Evolutionary conservation across 1,140 invertebrate genomes (phyloP).

Genomic region (Zelostemma sp.): DNA sequence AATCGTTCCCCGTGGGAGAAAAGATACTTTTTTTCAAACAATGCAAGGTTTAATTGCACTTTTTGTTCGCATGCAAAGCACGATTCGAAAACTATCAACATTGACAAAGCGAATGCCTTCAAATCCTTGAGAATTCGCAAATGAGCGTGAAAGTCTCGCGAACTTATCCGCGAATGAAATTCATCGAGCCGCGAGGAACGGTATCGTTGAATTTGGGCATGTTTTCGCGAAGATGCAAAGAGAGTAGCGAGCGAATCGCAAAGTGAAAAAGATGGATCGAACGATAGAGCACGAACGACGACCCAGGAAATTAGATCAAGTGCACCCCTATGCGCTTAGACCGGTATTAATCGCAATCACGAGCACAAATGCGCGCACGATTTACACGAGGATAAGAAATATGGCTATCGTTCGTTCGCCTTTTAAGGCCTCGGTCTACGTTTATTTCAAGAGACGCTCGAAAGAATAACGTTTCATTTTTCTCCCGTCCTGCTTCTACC

Average conservation of each 20-base stretch:
- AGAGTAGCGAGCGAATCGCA: too few relatives aligned
- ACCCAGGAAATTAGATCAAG: background rate
- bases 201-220: too few relatives aligned
- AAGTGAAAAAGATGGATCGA: too few relatives aligned
- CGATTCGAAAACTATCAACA: background rate
- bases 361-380: conserved; percentile 2
- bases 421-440: conserved; percentile 24
- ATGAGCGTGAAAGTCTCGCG: too few relatives aligned
- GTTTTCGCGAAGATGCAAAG: too few relatives aligned
- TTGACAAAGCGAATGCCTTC: background rate
- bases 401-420: conserved; percentile 52
- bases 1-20: background rate
- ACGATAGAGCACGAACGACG: too few relatives aligned
- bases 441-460: background rate
- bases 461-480: background rate
- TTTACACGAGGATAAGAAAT: conserved; percentile 47
- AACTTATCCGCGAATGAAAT: too few relatives aligned
- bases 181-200: too few relatives aligned
- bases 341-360: background rate
- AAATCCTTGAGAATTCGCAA: too few relatives aligned
- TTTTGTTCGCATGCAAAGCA: background rate
- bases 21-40: background rate
- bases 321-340: background rate
- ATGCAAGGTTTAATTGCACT: background rate
- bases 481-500: too few relatives aligned